Evolutionary conservation across 2,888 invertebrate genomes (phyloP).

Genomic region (Bimastos eiseni): DNA sequence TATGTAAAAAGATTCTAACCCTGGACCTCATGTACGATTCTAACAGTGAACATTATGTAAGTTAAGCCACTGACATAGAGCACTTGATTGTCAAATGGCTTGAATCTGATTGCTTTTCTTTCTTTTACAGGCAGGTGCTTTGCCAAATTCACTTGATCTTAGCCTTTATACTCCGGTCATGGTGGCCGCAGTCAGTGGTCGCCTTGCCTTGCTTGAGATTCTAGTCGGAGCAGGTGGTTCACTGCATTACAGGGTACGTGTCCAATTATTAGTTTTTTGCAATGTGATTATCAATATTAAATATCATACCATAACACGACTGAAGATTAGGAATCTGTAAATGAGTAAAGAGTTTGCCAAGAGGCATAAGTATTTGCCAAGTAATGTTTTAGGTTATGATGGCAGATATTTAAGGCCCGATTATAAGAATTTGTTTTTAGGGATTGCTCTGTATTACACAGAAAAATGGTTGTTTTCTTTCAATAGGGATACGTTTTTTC

Average conservation of each 20-base stretch:
- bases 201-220: slow-evolving; percentile 69
- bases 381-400: no score
- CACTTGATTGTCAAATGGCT: not conserved
- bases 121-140: slow-evolving; percentile 69
- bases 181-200: slow-evolving; percentile 72
- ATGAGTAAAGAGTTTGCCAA: no score
- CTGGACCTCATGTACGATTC: not conserved
- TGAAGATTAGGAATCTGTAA: no score
- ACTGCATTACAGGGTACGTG: slow-evolving; percentile 70
- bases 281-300: not conserved
- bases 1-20: not conserved
- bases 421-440: no score
- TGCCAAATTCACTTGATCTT: slow-evolving; percentile 75
- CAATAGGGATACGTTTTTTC: no score
- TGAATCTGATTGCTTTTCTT: not conserved
- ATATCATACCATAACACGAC: not conserved
- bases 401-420: no score
- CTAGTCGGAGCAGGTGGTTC: slow-evolving; percentile 80
- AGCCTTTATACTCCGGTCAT: slow-evolving; percentile 79
- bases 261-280: not conserved
- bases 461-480: no score
- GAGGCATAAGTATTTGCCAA: no score
- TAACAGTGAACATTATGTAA: no score
- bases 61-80: not conserved
- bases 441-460: no score